Base-by-base conservation (phyloP, 2,113 vertebrate genomes). In the Athene cunicularia region DNA sequence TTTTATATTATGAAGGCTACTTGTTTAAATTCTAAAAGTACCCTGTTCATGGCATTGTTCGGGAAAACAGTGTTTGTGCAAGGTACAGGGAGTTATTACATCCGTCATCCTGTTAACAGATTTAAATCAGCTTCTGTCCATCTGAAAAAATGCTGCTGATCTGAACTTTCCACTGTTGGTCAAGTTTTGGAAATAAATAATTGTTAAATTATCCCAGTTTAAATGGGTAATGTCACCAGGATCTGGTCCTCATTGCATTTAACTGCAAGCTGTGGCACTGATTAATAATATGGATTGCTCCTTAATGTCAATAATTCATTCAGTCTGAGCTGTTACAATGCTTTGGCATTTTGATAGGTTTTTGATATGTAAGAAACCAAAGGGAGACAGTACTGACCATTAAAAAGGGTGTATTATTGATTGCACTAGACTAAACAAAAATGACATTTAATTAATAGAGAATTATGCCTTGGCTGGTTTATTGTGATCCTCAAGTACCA, bases 351-450 rank as follows among this genome's bases (percentile, higher is more conserved):
- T 85, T 86, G 59, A 70, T 74, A 70, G 8, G 28, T 94, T 85
- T 83, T 59, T 85, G 33, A 33, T 93, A 10, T 41, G 17, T 23
- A 35, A 88, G 80, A 94, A 96, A 56, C 45, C 50, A 71, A 71
- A 86, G 14, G 58, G 62, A 95, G 81, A 90, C 6, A 30, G 21
- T 59, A 79, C 16, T 79, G 70, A 80, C 41, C 43, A 47, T 88
- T 86, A 95, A 96, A 92, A 90, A 22, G 11, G 59, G 3, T 79
- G 26, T 75, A 32, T 10, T 94, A 80, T 80, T n/a, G 11, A 93
- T 94, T 82, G 28, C 8, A 80, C 37, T 47, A 93, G 80, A 90
- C 81, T 95, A 95, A 97, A 96, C 5, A 98, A 86, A 97, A 97
- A 94, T 26, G 21, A 6, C 45, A 84, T 63, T 49, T 82, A 89